Base-by-base conservation (phyloP, 2,888 invertebrate species). In the Drosophila falleni region DNA sequence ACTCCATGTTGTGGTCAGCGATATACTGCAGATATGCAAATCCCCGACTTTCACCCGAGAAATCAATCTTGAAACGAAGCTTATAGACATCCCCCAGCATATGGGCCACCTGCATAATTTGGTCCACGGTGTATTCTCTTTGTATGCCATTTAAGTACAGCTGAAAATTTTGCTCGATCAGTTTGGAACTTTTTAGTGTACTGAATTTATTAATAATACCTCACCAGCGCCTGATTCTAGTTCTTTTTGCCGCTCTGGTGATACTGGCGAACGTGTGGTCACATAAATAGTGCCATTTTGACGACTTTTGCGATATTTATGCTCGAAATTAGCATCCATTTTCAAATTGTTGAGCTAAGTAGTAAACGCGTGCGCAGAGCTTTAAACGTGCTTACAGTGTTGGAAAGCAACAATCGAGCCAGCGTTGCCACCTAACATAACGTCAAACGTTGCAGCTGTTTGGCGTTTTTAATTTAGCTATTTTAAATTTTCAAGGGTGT, bases 1-100 rank as follows among this genome's bases (percentile, higher is more conserved):
- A 31, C 0, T 54, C 5, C 71, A 79, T 77, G 3, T 74, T 51
- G 1, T 35, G 49, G 3, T 68, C 63, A 46, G 90, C 74, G 1
- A 87, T 44, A 26, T 89, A 92, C 58, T 92, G 91, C 56, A 91
- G 55, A 41, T 88, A 92, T 13, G 91, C 92, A 50, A 77, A 91
- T 2, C 90, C 90, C 1, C 91, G 89, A 1, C 87, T 81, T 0
- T 37, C 11, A 1, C 89, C 89, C 0, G 80, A 62, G 35, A 75
- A 89, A 49, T 89, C 80, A 0, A 92, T 79, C 67, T 91, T 92
- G 39, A 84, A 91, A 1, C 91, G 89, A 6, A 92, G 53, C 31
- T 75, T 47, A 44, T 86, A 92, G 0, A 92, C 44, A 10, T 90
- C 87, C 0, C 90, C 92, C 50, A 92, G 33, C 3, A 78, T 9